A percentile compares a stretch with the other conserved stretches of the same genome.
phyloP scores from a whole-genome alignment of 2,113 vertebrate genomes.

The Forbesichthys agassizii region DNA sequence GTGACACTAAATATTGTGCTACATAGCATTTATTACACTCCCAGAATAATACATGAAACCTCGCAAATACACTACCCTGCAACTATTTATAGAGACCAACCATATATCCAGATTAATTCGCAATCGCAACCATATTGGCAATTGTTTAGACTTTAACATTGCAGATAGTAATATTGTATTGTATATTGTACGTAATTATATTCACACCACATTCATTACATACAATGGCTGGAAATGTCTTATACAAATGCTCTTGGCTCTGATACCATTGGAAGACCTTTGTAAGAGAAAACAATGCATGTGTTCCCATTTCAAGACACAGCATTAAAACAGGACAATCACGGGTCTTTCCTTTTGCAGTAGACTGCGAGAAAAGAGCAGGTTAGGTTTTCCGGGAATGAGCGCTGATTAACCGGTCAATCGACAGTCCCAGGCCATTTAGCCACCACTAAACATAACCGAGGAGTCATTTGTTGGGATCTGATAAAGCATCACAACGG shows the following conservation, averaged over 20 bases:
- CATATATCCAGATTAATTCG: not conserved
- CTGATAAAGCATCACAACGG: slow-evolving; percentile 11
- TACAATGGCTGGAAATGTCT: slow-evolving; percentile 4
- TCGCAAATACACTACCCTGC: not conserved
- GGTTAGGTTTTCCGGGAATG: slow-evolving; percentile 6
- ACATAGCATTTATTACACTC: slow-evolving; percentile 20
- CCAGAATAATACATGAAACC: slow-evolving; percentile 9
- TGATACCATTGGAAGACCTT: slow-evolving; percentile 2
- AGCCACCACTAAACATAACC: slow-evolving; percentile 38
- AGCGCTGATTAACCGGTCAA: slow-evolving; percentile 34
- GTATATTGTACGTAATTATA: not conserved
- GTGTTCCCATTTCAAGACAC: not conserved
- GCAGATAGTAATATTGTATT: not conserved
- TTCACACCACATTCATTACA: slow-evolving; percentile 2
- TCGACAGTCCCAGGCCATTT: slow-evolving; percentile 56
- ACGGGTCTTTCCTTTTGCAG: not conserved
- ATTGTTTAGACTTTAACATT: not conserved
- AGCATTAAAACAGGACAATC: slow-evolving; percentile 7
- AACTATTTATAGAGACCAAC: no score
- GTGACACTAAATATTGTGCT: not conserved
- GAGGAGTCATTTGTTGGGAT: slow-evolving; percentile 14
- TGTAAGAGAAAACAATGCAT: not conserved
- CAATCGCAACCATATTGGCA: slow-evolving; percentile 10
- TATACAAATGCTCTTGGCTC: not conserved
- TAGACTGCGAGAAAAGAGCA: slow-evolving; percentile 13